Evolutionary conservation across 2,888 invertebrate species (phyloP).

Genomic region (Pollenia labialis): DNA sequence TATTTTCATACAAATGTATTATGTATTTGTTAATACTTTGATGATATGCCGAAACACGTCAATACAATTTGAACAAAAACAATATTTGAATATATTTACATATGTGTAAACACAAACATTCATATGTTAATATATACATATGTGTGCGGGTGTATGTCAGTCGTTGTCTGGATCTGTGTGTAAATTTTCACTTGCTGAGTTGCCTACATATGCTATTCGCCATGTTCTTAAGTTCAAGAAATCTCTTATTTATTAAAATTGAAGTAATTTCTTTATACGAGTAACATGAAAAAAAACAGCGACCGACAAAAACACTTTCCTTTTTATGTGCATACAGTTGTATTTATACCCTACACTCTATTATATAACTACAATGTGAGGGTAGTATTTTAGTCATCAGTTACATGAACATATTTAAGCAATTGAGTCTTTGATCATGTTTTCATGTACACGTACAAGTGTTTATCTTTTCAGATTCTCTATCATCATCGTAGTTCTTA

Average conservation of each 20-base stretch:
- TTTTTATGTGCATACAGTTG: background rate
- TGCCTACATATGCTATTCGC: slow-evolving; percentile 17
- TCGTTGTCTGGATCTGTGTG: background rate
- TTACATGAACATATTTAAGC: background rate
- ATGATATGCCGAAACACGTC: slow-evolving; percentile 59
- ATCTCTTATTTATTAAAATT: slow-evolving; percentile 61
- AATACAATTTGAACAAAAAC: slow-evolving; percentile 6
- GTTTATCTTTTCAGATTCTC: slow-evolving; percentile 3
- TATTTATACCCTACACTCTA: background rate
- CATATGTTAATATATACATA: background rate
- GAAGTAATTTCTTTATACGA: slow-evolving; percentile 17
- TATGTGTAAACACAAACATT: background rate
- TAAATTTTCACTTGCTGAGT: background rate
- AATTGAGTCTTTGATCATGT: background rate
- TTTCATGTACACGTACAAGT: slow-evolving; percentile 1
- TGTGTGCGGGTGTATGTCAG: background rate
- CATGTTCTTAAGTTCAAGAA: slow-evolving; percentile 35
- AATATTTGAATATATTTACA: background rate
- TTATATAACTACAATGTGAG: background rate
- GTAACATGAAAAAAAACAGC: background rate
- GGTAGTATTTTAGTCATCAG: slow-evolving; percentile 13
- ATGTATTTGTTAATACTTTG: slow-evolving; percentile 56
- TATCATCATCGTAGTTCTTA: slow-evolving; percentile 5
- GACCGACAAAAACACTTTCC: background rate
- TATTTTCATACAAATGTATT: too few species aligned